These are phyloP conservation scores for Gymnarchus niloticus DNA, from an alignment of 2,113 vertebrate species.

Conservation along the genomic window DNA sequence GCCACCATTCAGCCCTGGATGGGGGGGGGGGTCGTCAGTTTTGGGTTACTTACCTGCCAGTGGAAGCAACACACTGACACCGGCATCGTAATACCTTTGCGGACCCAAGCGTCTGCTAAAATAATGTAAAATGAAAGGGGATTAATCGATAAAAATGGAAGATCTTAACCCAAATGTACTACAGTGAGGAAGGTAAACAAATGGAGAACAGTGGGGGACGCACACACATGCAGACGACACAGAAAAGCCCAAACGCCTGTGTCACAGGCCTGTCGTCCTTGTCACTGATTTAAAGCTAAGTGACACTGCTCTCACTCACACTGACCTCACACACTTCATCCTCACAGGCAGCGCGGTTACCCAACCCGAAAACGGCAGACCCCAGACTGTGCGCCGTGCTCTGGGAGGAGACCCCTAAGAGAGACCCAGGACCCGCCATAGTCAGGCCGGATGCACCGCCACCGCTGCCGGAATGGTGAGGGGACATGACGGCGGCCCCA, in stretches of 20 bases:
- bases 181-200: too few species aligned
- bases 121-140: too few species aligned
- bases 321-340: slow-evolving; percentile 57
- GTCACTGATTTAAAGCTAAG: slow-evolving; percentile 37
- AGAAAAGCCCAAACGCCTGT: background rate
- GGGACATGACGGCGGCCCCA: slow-evolving; percentile 39
- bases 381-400: slow-evolving; percentile 39
- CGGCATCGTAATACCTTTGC: too few species aligned
- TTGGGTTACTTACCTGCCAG: background rate
- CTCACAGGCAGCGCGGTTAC: slow-evolving; percentile 42
- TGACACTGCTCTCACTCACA: slow-evolving; percentile 53
- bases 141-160: too few species aligned
- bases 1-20: background rate
- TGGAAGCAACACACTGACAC: background rate
- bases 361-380: slow-evolving; percentile 47
- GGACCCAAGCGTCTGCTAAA: too few species aligned
- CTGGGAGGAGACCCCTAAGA: slow-evolving; percentile 45
- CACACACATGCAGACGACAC: background rate
- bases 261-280: background rate
- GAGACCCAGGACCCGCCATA: slow-evolving; percentile 36
- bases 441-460: slow-evolving; percentile 29
- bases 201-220: too few species aligned
- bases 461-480: slow-evolving; percentile 36
- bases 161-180: too few species aligned
- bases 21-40: background rate